Conservation (phyloP, 2,888 invertebrate genomes). For the Maniola hyperantus region DNA sequence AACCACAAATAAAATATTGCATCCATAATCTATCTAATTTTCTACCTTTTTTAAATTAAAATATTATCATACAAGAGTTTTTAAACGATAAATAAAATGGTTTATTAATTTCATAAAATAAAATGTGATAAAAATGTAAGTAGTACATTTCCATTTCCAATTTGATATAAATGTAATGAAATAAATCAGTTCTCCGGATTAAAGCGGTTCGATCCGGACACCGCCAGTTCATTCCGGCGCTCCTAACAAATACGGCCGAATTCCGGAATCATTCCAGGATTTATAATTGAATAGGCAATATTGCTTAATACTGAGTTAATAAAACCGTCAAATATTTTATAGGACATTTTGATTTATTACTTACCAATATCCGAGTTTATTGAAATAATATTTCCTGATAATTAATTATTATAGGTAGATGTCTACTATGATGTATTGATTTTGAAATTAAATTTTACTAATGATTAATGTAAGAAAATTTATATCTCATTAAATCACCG, state of each 20-base stretch:
- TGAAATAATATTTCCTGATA: slow-evolving; percentile 13
- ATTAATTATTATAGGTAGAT: slow-evolving; percentile 1
- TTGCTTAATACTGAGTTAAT: slow-evolving; percentile 49
- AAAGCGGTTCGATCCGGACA: slow-evolving; percentile 30
- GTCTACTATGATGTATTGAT: neutral
- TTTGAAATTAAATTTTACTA: neutral
- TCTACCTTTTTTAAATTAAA: neutral
- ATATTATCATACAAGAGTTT: neutral
- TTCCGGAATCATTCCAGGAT: slow-evolving; percentile 36
- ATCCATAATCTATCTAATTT: neutral
- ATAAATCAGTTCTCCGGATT: slow-evolving; percentile 22
- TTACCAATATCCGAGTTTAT: slow-evolving; percentile 28
- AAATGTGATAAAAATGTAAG: neutral
- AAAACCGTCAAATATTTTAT: slow-evolving; percentile 50
- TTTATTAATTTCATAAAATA: neutral
- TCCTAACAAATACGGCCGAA: slow-evolving; percentile 34
- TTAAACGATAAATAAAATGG: neutral
- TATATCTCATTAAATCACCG: too few relatives aligned
- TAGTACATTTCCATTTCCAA: slow-evolving; percentile 3
- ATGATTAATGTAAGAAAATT: slow-evolving; percentile 3
- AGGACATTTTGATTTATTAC: slow-evolving; percentile 53
- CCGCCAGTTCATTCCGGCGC: slow-evolving; percentile 20
- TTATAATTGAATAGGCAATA: slow-evolving; percentile 45
- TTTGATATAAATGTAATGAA: slow-evolving; percentile 11
- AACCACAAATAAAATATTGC: neutral